These are phyloP conservation scores for Rachycentron canadum DNA, from an alignment of 2,797 vertebrate genomes.

Conservation along the genomic window DNA sequence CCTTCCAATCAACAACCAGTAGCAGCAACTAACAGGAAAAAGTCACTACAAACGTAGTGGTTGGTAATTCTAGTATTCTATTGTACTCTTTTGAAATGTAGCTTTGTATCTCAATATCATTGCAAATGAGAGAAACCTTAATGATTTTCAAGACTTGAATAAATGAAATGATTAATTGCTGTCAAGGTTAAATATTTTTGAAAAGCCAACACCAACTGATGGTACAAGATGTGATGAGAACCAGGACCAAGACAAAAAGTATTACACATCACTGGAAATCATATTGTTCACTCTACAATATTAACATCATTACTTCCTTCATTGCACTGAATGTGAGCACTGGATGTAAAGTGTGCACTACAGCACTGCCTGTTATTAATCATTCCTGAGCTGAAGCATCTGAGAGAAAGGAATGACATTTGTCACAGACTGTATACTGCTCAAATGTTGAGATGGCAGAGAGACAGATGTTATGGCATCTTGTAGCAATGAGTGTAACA, in stretches of 20 bases:
- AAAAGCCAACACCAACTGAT: background rate
- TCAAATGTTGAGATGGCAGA: background rate
- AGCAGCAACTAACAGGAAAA: too few species aligned
- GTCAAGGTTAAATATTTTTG: too few species aligned
- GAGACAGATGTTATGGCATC: background rate
- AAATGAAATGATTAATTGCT: background rate
- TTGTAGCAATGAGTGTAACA: background rate
- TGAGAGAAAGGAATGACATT: background rate
- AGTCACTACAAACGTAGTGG: too few species aligned
- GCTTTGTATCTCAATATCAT: too few species aligned
- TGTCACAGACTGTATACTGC: background rate
- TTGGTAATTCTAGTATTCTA: too few species aligned
- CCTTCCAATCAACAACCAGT: too few species aligned
- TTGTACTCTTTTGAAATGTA: too few species aligned
- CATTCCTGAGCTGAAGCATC: background rate
- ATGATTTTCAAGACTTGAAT: too few species aligned
- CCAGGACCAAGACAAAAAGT: background rate
- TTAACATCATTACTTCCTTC: background rate
- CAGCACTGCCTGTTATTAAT: background rate
- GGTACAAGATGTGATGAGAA: constrained; percentile 3
- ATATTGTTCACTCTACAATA: background rate
- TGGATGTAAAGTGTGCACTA: background rate
- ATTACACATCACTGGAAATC: background rate
- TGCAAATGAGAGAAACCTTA: too few species aligned
- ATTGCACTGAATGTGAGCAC: background rate